Conservation (phyloP, 1,140 invertebrate genomes). For the Diorhabda carinulata region DNA sequence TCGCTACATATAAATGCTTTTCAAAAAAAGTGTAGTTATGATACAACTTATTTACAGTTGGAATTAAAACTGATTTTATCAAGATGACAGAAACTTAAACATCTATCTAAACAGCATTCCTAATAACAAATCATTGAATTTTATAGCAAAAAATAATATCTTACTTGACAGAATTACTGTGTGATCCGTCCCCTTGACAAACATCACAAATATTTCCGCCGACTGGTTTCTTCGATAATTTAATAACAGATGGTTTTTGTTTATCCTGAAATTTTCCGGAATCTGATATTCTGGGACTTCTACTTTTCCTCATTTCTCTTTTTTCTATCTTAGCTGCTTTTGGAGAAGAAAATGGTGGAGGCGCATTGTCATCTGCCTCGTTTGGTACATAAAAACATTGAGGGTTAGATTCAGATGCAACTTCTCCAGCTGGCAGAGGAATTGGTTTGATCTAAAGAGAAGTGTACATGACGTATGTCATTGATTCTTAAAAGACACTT, state of each 20-base stretch:
- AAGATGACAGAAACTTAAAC: too few relatives aligned
- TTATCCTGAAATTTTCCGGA: constrained; percentile 11
- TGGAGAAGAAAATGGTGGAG: constrained; percentile 46
- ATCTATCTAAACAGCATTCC: too few relatives aligned
- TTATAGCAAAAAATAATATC: constrained; percentile 14
- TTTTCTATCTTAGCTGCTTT: constrained; percentile 13
- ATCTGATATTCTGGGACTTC: constrained; percentile 22
- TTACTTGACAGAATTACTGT: constrained; percentile 66
- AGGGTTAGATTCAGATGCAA: constrained; percentile 56
- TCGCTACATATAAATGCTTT: too few relatives aligned
- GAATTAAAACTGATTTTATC: too few relatives aligned
- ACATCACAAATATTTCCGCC: constrained; percentile 60
- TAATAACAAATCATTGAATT: too few relatives aligned
- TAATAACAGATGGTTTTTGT: constrained; percentile 6
- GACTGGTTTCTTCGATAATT: constrained; percentile 9
- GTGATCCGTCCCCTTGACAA: constrained; percentile 59
- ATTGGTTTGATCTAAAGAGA: constrained; percentile 70
- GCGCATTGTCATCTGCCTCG: constrained; percentile 62
- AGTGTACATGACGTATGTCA: too few relatives aligned
- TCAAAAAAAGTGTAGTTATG: too few relatives aligned
- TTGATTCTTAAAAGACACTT: too few relatives aligned
- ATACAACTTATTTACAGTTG: too few relatives aligned
- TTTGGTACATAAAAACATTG: constrained; percentile 70
- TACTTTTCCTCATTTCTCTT: constrained; percentile 17
- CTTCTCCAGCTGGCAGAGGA: constrained; percentile 68